Evolutionary conservation across 1,140 invertebrate genomes (phyloP), one percentile per base, ranked within the genome.

Genomic region (Acyrthosiphon pisum): DNA sequence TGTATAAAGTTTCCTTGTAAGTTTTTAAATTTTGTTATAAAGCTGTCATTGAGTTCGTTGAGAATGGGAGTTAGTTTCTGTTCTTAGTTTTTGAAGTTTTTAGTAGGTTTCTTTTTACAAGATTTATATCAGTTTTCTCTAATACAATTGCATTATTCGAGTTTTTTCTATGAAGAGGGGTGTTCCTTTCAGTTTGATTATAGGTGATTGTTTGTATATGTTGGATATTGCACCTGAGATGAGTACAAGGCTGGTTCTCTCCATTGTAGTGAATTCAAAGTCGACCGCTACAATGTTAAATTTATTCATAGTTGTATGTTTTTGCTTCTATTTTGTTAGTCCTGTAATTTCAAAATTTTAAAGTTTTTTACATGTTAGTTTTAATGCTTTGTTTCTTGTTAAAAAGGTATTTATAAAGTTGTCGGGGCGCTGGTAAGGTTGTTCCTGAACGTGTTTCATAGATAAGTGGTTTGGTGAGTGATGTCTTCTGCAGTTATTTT

Each of bases 61-160:
- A 76, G 9, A 4, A 76, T 11, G 0, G 68, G 68, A 6, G 26
- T 76, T 11, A 14, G 0, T 76, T 35, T 76, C 6, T 76, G 26
- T 35, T 76, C 30, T 35, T n/a, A 35, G 9, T 14, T 3, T 35
- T 76, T 76, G 11, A 76, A 76, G 6, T 76, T n/a, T 76, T 76
- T 76, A 14, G 8, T 11, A n/a, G 0, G 11, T 9, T 76, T 6
- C 30, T n/a, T 8, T 11, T 76, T 6, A 76, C 8, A 11, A 30
- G 0, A 1, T 76, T 14, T 14, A n/a, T n/a, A 0, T n/a, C 0
- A 3, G 8, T 76, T n/a, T 14, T n/a, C 14, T 8, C 0, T 35
- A 76, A 0, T 30, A 35, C 1, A 11, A 9, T 35, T 30, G 35
- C 11, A 11, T 7, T 11, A 3, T n/a, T 14, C 9, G 0, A 0